Evolutionary conservation across 2,113 vertebrate genomes (phyloP), one percentile per base, ranked within the genome.

Genomic region (Sylvilagus bachmani): DNA sequence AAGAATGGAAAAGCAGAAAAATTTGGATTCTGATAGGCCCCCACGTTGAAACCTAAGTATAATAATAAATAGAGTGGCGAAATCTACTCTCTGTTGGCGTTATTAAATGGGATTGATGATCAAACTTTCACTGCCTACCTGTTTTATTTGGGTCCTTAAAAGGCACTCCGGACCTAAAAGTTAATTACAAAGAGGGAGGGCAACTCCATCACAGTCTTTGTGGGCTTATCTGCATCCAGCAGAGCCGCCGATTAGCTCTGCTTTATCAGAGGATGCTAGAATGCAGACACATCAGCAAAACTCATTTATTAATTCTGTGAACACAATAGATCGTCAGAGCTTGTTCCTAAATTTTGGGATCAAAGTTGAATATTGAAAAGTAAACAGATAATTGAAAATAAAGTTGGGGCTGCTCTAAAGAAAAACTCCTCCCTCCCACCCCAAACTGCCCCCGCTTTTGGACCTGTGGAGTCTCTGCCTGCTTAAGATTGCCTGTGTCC

Each of bases 321-420:
- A 75, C n/a, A 49, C 66, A 91, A 93, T 95, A 93, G 92, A 92
- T 87, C 67, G 29, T 77, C 70, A 89, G 55, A 78, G 58, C 51
- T 83, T 75, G n/a, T 77, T 89, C 31, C 22, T 90, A 93, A 91
- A 70, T 70, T 91, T 86, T 29, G 25, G 55, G 16, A 91, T 93
- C 84, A 86, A 93, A 89, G 66, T n/a, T 93, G 88, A 90, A 67
- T 92, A 89, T 82, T 95, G 75, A 91, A 90, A 93, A 86, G 51
- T 73, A 85, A 83, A 79, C 16, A 93, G 90, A 77, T 31, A 33
- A 36, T 79, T 84, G 61, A 87, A 90, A 95, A 87, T 25, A 44
- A 79, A 93, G 36, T 22, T 55, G 4, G 29, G 12, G 22, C 22
- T 49, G 19, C 11, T 25, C 36, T 75, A 16, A 33, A 64, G 71